Base-by-base conservation (phyloP, 2,797 vertebrate species). In the Natrix natrix region DNA sequence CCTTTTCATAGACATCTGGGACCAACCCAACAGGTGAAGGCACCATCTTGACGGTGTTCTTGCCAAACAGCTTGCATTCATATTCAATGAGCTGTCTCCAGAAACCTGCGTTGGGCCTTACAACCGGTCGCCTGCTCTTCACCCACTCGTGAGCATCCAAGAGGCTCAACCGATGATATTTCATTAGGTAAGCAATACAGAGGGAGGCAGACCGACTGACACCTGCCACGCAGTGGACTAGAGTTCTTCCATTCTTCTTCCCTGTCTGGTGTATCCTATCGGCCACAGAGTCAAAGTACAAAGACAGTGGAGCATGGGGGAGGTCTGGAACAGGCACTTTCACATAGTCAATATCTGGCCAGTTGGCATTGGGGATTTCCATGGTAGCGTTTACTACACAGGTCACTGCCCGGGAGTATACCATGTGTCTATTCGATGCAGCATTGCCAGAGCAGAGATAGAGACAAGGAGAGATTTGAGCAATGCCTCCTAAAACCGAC, bases 81-180 rank as follows among this genome's bases (percentile, higher is more conserved):
- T 98, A 98, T 63, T 98, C 98, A 17, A 99, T 99, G 26, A 99
- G 98, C 95, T 99, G 98, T 59, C 98, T 98, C 98, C 98, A 99
- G 97, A 99, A 99, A 93, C 98, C 98, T 0, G 98, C 98, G 1
- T 99, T 99, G 94, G 98, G 98, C 93, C 98, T 96, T 60, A 98
- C 98, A 95, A 98, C 97, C 0, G 98, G 98, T 6, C 98, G 97
- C 26, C 98, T 98, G 69, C 98, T 98, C 94, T 98, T 98, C 92
- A 99, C 98, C 98, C 98, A 98, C 95, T 98, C 98, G 5, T 98
- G 98, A 59, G 98, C 98, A 93, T 99, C 98, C 0, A 98, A 98
- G 94, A 98, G 97, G 22, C 98, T 98, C 92, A 99, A 98, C 0
- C 98, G 97, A 95, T 99, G 98, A 92, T 98, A 98, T 96, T 98